Base-by-base conservation (phyloP, 2,113 vertebrate genomes). In the Brienomyrus brachyistius region DNA sequence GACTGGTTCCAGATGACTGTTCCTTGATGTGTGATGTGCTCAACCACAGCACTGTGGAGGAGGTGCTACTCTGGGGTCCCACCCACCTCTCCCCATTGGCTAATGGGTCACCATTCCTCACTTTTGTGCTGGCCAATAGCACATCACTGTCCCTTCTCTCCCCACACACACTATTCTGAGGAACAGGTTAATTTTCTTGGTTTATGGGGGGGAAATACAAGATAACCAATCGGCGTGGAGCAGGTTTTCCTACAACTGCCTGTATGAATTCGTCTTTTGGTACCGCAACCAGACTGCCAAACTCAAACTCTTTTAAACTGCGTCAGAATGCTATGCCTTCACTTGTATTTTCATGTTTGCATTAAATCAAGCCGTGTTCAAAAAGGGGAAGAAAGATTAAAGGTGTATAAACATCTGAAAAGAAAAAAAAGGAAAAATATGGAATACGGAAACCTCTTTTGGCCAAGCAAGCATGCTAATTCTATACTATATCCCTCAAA, bases 381-480 rank as follows among this genome's bases (percentile, higher is more conserved):
- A 84, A 83, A 50, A 91, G 87, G 43, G 80, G 59, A 85, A 89
- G 62, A 90, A 88, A 91, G 91, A 91, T 84, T 91, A 92, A 13
- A 80, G 93, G 59, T 91, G 90, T 93, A 89, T 50, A 88, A 90
- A 91, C 80, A 82, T 88, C 89, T 86, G 91, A 31, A n/a, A 90
- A 85, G 45, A 66, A 89, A 85, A 88, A 62, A 94, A 90, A 93
- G 93, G 87, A 90, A 92, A 94, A 95, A 93, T 93, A 93, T 93
- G 91, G 92, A 89, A 85, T 56, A 85, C 82, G 52, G 93, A 92
- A 94, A 90, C 90, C 93, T 94, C 94, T 96, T 94, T 93, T 94
- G n/a, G 95, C 95, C 95, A 96, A 95, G 95, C 94, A 95, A 95
- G 95, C 96, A 97, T 96, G 96, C 95, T 95, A 94, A 93, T 52